A percentile compares a stretch with the other conserved stretches of the same genome.
Conservation (phyloP, 2,888 invertebrate species). For the Drosophila putrida region DNA sequence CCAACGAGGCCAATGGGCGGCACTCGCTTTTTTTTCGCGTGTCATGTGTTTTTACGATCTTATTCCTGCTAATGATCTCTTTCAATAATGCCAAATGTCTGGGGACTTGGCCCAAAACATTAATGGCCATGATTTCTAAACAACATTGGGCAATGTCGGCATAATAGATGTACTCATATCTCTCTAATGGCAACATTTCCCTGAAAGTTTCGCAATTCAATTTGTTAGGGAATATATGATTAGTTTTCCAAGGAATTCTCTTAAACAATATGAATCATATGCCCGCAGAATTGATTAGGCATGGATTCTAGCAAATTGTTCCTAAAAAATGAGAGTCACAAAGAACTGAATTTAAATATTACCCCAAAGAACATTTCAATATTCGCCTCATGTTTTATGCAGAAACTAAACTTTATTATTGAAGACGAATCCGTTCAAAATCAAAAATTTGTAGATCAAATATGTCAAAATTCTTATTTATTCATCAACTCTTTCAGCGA, state of each 20-base stretch:
- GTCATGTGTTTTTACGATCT: conserved; percentile 77
- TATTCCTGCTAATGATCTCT: conserved; percentile 77
- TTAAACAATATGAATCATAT: neutral
- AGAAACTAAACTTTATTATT: too few relatives aligned
- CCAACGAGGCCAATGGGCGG: conserved; percentile 57
- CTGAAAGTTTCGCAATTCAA: conserved; percentile 47
- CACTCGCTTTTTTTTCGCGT: conserved; percentile 70
- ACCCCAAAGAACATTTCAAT: too few relatives aligned
- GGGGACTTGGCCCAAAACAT: conserved; percentile 14
- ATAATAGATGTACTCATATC: conserved; percentile 1
- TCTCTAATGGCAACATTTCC: conserved; percentile 32
- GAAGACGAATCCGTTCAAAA: too few relatives aligned
- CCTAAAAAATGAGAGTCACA: neutral
- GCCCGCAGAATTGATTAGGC: neutral
- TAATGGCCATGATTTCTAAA: conserved; percentile 42
- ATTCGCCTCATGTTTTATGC: too few relatives aligned
- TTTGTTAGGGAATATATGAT: conserved; percentile 21
- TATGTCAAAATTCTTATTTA: too few relatives aligned
- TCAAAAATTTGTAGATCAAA: too few relatives aligned
- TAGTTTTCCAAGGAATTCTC: conserved; percentile 8
- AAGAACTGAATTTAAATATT: neutral
- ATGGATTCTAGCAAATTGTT: neutral
- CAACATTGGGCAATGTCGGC: conserved; percentile 57
- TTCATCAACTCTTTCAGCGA: too few relatives aligned
- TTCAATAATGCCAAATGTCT: conserved; percentile 42